These are phyloP conservation scores for Acyrthosiphon pisum DNA, from an alignment of 1,140 invertebrate genomes.

Conservation along the genomic window DNA sequence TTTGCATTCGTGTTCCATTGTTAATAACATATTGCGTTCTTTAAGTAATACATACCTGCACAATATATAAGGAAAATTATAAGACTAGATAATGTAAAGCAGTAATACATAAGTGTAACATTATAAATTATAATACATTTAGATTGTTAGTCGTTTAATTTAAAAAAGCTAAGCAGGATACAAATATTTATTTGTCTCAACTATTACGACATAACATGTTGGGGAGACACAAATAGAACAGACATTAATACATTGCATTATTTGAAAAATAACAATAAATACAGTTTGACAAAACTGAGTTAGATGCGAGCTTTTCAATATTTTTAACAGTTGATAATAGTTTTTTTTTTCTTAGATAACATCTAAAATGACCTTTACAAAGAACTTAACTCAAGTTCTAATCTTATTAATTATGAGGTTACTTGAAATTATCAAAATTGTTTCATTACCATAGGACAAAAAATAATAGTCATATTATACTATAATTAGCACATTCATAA, in stretches of 20 bases:
- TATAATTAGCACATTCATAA: neutral
- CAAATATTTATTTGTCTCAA: too few species aligned
- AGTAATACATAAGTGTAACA: neutral
- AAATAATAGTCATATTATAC: neutral
- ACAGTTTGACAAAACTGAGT: too few species aligned
- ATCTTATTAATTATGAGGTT: neutral
- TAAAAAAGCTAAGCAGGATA: too few species aligned
- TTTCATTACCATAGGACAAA: neutral
- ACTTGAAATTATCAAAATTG: neutral
- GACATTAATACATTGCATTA: neutral
- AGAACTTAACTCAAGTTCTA: neutral
- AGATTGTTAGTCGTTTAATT: too few species aligned
- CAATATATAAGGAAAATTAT: constrained; percentile 56
- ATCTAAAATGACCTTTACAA: neutral
- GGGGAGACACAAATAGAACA: too few species aligned
- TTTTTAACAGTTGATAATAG: neutral
- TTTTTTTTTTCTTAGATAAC: neutral
- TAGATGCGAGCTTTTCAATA: neutral
- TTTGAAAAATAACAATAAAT: neutral
- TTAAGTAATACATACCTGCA: constrained; percentile 89
- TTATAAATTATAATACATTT: too few species aligned
- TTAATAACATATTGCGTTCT: constrained; percentile 95
- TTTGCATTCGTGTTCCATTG: constrained; percentile 89
- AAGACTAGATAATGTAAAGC: neutral
- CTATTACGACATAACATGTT: too few species aligned